Evolutionary conservation across 2,113 vertebrate species (phyloP).

Genomic region (Melanerpes formicivorus): DNA sequence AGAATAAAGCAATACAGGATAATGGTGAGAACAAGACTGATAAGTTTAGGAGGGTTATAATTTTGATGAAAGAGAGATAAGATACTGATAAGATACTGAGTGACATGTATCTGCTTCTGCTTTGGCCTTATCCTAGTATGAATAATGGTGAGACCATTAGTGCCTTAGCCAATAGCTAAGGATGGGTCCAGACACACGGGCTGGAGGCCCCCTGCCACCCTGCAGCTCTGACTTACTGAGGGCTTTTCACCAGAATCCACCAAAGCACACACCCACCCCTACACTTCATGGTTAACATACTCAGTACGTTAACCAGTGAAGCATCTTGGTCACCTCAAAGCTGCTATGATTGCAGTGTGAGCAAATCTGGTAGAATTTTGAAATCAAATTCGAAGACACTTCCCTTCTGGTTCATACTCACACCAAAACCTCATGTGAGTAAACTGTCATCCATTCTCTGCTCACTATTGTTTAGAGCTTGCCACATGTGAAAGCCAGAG

Average conservation of each 20-base stretch:
- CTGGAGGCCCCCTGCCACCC: not conserved
- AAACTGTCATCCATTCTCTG: not conserved
- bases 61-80: not conserved
- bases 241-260: not conserved
- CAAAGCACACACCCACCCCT: not conserved
- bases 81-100: not conserved
- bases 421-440: not conserved
- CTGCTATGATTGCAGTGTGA: not conserved
- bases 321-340: not conserved
- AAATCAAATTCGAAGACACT: not conserved
- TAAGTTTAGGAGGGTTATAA: not conserved
- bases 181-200: not conserved
- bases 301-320: not conserved
- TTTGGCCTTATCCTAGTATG: not conserved
- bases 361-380: not conserved
- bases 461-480: not conserved
- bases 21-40: not conserved
- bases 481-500: conserved; percentile 49
- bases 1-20: not conserved
- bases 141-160: not conserved
- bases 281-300: not conserved
- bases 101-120: not conserved
- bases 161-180: not conserved
- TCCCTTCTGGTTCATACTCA: not conserved
- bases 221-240: not conserved